Base-by-base conservation (phyloP, 2,888 invertebrate species). In the Druceiella hillmani region DNA sequence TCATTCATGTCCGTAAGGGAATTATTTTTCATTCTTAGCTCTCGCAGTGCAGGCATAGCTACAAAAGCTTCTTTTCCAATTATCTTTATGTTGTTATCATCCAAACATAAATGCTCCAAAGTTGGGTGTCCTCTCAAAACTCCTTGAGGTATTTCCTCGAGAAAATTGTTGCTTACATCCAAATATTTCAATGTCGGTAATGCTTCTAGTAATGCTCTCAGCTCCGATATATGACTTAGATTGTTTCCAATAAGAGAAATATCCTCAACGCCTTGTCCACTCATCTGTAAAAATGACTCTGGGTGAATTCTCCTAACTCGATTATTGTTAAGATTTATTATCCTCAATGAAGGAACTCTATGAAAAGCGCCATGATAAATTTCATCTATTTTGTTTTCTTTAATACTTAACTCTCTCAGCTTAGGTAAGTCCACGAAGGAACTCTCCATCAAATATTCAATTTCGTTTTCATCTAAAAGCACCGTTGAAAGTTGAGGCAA, bases 331-430 rank as follows among this genome's bases (percentile, higher is more conserved):
- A 91, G 64, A 57, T 88, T 84, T 9, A 90, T 71, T 10, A 76
- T 75, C 51, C 80, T 77, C 40, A 90, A 58, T 43, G 76, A 76
- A 1, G 88, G 85, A 2, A 88, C 79, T 49, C 86, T 74, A 51
- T 89, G 81, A 54, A 91, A 88, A 2, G 90, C 84, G 2, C 88
- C 87, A 52, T 85, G 81, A 44, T 82, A 79, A 34, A 90, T 75
- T 50, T 87, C 81, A 10, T 77, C 78, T 28, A 89, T 85, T 28
- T 77, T 72, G 56, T 89, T 89, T 49, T 79, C 76, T 5, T 86
- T 79, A 27, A 88, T 56, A 40, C 78, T 75, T 30, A 89, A 55
- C 45, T 77, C 78, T 42, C 79, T 77, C 7, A 89, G 59, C 53
- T 79, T 74, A 0, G 84, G 79, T 43, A 87, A 69, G 55, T 88